Evolutionary conservation across 2,797 vertebrate genomes (phyloP).

Genomic region (Lateolabrax maculatus): DNA sequence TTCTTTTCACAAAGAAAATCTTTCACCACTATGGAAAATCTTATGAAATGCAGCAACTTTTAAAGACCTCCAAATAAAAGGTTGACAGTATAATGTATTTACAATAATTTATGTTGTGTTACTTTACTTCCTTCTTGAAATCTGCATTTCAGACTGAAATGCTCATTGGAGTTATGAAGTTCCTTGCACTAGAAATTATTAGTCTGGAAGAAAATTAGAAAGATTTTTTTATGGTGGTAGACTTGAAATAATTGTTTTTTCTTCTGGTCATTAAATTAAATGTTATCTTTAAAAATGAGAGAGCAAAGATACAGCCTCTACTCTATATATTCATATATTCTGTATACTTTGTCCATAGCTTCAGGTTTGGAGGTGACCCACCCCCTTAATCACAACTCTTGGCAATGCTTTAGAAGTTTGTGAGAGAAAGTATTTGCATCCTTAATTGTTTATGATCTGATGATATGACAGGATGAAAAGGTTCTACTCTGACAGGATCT

Average conservation of each 20-base stretch:
- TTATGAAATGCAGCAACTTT: background rate
- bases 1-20: background rate
- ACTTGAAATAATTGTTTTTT: background rate
- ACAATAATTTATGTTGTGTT: background rate
- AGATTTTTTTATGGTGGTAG: background rate
- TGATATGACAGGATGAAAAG: background rate
- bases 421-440: background rate
- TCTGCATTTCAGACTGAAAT: background rate
- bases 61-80: background rate
- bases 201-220: background rate
- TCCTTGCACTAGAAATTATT: background rate
- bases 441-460: background rate
- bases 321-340: too few species aligned
- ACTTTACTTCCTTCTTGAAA: background rate
- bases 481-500: too few species aligned
- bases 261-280: background rate
- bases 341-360: too few species aligned
- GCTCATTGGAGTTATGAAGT: background rate
- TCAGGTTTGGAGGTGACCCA: too few species aligned
- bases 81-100: background rate
- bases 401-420: background rate
- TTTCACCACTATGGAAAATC: slow-evolving; percentile 5
- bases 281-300: background rate
- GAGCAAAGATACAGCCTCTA: background rate
- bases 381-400: background rate